Evolutionary conservation across 2,797 vertebrate species (phyloP).

Genomic region (Catostomus latipinnis): DNA sequence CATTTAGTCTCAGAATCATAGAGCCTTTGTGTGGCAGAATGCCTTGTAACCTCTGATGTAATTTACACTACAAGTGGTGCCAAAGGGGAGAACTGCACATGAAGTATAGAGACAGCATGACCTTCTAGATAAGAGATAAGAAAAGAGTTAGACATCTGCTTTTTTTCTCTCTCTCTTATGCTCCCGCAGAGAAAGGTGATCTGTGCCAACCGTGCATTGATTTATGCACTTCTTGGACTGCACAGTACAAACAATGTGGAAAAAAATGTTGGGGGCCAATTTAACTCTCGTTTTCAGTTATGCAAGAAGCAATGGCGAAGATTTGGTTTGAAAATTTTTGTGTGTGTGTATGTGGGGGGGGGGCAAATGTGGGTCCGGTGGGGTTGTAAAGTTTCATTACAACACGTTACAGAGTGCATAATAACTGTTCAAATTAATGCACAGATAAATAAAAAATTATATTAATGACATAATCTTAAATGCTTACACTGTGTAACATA

Average conservation of each 20-base stretch:
- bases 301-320: neutral
- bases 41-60: constrained; percentile 47
- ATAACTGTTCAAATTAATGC: too few relatives aligned
- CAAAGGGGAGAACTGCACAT: neutral
- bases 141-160: neutral
- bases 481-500: too few relatives aligned
- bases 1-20: constrained; percentile 32
- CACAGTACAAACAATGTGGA: neutral
- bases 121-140: too few relatives aligned
- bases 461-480: too few relatives aligned
- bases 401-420: too few relatives aligned
- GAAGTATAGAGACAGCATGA: constrained; percentile 6
- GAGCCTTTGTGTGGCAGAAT: constrained; percentile 34
- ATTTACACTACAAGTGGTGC: neutral
- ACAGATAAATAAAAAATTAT: too few relatives aligned
- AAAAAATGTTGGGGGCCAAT: neutral
- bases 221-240: too few relatives aligned
- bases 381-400: too few relatives aligned
- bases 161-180: neutral
- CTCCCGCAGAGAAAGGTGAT: neutral
- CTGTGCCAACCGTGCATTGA: neutral
- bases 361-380: too few relatives aligned
- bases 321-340: too few relatives aligned
- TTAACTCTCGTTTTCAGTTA: neutral
- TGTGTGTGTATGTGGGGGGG: too few relatives aligned